Conservation (phyloP, 2,113 vertebrate genomes). For the Eurystomus gularis region DNA sequence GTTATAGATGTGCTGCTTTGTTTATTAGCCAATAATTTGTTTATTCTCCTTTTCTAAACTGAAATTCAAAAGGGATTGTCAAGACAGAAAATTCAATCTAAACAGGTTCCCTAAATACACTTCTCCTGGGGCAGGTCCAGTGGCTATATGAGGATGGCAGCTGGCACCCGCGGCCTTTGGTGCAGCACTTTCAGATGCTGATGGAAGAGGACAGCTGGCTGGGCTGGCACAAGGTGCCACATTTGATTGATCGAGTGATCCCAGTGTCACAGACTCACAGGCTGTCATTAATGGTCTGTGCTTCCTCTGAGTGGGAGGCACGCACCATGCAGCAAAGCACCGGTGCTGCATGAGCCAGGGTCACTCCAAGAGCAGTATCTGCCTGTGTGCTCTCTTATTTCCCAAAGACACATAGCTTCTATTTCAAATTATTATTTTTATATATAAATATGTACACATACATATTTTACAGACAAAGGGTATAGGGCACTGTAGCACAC, state of each 20-base stretch:
- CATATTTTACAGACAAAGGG: neutral
- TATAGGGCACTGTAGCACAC: neutral
- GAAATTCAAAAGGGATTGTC: slow-evolving; percentile 25
- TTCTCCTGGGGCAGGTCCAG: slow-evolving; percentile 62
- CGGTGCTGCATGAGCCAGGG: accelerated
- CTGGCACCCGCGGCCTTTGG: slow-evolving; percentile 70
- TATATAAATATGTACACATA: accelerated
- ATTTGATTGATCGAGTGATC: slow-evolving; percentile 76
- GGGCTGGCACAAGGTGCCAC: slow-evolving; percentile 75
- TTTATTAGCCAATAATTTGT: slow-evolving; percentile 59
- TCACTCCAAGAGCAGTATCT: neutral
- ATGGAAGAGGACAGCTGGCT: slow-evolving; percentile 84
- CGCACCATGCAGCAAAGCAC: neutral
- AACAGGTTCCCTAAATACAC: neutral
- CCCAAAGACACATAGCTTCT: neutral
- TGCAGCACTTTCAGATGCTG: slow-evolving; percentile 73
- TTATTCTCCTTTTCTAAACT: slow-evolving; percentile 56
- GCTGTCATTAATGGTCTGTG: slow-evolving; percentile 34
- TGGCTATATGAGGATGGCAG: slow-evolving; percentile 73
- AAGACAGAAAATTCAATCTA: slow-evolving; percentile 45
- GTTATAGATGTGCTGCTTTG: neutral
- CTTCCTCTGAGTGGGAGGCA: neutral
- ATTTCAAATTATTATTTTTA: neutral
- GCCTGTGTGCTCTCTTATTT: neutral
- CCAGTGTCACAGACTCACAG: slow-evolving; percentile 51